Percentiles rank a stretch among this genome's conserved stretches.
Conservation (phyloP, 2,113 vertebrate genomes). For the Neopipo cinnamomea region DNA sequence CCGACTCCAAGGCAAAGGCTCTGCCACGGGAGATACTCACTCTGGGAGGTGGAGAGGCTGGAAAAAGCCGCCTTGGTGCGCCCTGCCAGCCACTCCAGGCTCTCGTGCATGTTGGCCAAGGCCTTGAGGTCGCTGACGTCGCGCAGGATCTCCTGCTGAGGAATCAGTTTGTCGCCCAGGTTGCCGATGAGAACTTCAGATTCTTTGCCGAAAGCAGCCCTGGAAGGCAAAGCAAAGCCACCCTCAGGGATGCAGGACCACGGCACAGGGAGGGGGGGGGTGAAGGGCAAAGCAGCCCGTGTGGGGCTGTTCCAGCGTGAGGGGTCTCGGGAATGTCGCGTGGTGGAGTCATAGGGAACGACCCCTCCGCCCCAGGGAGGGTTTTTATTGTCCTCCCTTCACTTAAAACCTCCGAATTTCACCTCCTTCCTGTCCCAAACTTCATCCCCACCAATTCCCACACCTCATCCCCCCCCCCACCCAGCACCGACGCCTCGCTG, state of each 20-base stretch:
- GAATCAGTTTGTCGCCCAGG: constrained; percentile 95
- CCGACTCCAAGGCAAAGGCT: background rate
- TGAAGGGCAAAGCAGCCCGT: background rate
- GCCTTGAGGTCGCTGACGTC: constrained; percentile 97
- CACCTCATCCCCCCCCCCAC: background rate
- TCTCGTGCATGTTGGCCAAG: constrained; percentile 96
- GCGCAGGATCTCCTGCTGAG: constrained; percentile 90
- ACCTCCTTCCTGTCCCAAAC: background rate
- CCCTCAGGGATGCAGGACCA: background rate
- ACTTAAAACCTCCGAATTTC: background rate
- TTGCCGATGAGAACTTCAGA: constrained; percentile 97
- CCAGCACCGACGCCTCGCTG: background rate
- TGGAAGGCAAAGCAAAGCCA: constrained; percentile 59
- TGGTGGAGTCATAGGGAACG: background rate
- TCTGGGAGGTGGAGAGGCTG: constrained; percentile 79
- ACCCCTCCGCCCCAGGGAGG: background rate
- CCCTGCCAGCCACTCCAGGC: constrained; percentile 93
- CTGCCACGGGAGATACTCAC: constrained; percentile 71
- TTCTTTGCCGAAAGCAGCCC: constrained; percentile 94
- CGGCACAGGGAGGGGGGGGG: too few species aligned
- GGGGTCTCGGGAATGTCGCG: too few species aligned
- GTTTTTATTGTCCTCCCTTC: background rate
- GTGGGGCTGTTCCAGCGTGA: background rate
- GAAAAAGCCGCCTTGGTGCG: constrained; percentile 85
- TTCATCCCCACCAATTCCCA: background rate